A percentile compares a stretch with the other conserved stretches of the same genome.
Evolutionary conservation across 2,888 invertebrate genomes (phyloP).

Genomic region (Mantis religiosa): DNA sequence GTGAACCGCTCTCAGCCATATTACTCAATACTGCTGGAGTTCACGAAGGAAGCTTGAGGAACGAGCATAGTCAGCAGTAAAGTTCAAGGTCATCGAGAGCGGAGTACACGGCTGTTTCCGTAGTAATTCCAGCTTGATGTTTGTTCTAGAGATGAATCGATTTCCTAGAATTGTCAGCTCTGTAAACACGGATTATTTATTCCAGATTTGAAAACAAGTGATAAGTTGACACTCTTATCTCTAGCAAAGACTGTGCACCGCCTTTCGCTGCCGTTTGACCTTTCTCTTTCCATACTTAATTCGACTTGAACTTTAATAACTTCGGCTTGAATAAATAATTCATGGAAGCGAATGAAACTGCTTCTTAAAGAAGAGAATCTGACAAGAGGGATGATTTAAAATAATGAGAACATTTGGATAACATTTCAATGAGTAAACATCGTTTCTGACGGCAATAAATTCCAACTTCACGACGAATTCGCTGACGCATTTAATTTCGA

Average conservation of each 20-base stretch:
- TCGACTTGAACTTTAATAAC: background rate
- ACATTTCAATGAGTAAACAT: background rate
- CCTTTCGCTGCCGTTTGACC: background rate
- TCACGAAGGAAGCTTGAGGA: background rate
- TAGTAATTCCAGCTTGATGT: background rate
- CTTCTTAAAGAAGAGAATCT: background rate
- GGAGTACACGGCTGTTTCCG: background rate
- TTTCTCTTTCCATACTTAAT: background rate
- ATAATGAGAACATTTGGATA: background rate
- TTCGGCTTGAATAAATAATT: background rate
- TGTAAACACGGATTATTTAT: background rate
- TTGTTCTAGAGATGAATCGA: background rate
- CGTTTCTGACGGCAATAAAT: no score
- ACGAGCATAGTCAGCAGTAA: background rate
- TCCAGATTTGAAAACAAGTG: background rate
- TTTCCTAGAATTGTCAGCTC: background rate
- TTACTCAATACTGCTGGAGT: background rate
- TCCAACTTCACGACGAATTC: no score
- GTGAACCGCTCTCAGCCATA: no score
- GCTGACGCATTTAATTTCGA: no score
- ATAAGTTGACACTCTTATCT: background rate
- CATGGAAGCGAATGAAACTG: background rate
- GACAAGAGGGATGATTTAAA: background rate
- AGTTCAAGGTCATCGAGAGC: background rate
- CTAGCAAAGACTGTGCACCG: background rate